Base-by-base conservation (phyloP, 1,140 invertebrate genomes). In the Diabrotica virgifera region DNA sequence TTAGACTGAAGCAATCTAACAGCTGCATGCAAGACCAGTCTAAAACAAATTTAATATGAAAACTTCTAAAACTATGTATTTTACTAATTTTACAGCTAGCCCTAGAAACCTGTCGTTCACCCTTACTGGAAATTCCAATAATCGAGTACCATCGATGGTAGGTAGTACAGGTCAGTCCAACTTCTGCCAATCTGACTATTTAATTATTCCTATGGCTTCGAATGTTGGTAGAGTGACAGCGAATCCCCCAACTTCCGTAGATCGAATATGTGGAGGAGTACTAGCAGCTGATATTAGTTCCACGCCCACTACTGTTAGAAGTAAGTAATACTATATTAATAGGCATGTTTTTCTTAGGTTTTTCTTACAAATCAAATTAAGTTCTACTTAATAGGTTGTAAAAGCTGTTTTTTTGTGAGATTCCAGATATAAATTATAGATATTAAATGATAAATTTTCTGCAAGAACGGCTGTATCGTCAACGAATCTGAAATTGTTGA, bases 141-240 rank as follows among this genome's bases (percentile, higher is more conserved):
- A 75, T 59, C 82, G 84, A 0, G 87, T 89, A 11, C 85, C 83
- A 50, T 83, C 86, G 0, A 89, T 87, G 79, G 85, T 89, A 59
- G 87, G 88, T 0, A 85, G 85, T 13, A 68, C 71, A 2, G 86
- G 86, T 0, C 76, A 74, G 35, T 79, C 82, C 13, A 85, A 85
- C 62, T 82, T 83, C 12, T 93, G 90, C 73, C 83, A 86, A 52
- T 85, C 85, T 36, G 91, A 93, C 76, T 93, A 90, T 87, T 74
- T 93, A 1, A 80, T 89, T 24, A 88, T 93, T 24, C 90, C 90
- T 0, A 92, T 91, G 77, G 88, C 87, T 0, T 82, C 80, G 0
- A 90, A 89, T 69, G 81, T 85, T 51, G 88, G 87, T 5, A 78
- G 85, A 66, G 73, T 83, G n/a, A 81, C 81, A 10, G 82, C 81